Evolutionary conservation across 1,140 invertebrate species (phyloP), one percentile per base, ranked within the genome.

Genomic region (Zaprionus ghesquierei): DNA sequence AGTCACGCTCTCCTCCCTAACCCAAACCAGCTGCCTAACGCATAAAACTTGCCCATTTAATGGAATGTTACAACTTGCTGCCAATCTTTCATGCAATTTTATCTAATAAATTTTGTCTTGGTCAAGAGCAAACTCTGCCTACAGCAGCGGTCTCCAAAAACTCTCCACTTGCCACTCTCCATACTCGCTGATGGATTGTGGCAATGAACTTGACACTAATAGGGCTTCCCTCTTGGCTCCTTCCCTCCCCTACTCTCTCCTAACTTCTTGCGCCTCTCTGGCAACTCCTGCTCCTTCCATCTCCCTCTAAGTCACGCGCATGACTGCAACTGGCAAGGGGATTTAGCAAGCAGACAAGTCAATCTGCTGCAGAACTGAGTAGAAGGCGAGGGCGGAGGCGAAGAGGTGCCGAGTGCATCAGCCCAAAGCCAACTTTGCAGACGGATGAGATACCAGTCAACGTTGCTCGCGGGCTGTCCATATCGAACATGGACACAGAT

Each of bases 191-290:
- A 81, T 71, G 64, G 65, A 75, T 82, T 86, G 79, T 86, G 81
- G 72, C 81, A 91, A 86, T 89, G 81, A 89, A 91, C 89, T 89
- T 91, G 89, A 89, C 89, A 89, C 81, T 91, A 78, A 89, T 91
- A 89, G 69, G 89, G 89, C 60, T 90, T 91, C 84, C 65, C 62
- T 44, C 41, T 61, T n/a, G n/a, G n/a, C n/a, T n/a, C n/a, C 20
- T 46, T 61, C 50, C 61, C 63, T 50, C 66, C 5, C 9, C 18
- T 13, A 33, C 44, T 59, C 23, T 13, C 6, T n/a, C n/a, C n/a
- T n/a, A n/a, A 5, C n/a, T 41, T 15, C 35, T 38, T 33, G 31
- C 31, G 31, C 31, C 35, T 41, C n/a, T 15, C n/a, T 15, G 5
- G 3, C 6, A 8, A 41, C 6, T n/a, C n/a, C 35, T 15, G 0